A percentile compares a stretch with the other conserved stretches of the same genome.
Evolutionary conservation across 2,888 invertebrate genomes (phyloP).

Genomic region (Phengaris arion): DNA sequence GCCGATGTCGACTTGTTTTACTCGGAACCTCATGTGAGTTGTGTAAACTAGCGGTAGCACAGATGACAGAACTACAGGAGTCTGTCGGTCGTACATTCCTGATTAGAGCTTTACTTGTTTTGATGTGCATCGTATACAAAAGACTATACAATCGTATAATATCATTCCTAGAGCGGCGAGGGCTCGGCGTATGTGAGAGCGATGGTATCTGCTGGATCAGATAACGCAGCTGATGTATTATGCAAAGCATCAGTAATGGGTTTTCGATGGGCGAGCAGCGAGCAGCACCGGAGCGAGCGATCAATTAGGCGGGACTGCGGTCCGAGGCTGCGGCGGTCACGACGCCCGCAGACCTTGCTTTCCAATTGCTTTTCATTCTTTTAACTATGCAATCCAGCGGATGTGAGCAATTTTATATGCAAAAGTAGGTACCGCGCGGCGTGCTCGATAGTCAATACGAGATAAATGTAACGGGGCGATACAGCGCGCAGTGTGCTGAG

Average conservation of each 20-base stretch:
- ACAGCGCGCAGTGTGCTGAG: no score
- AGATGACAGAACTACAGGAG: no score
- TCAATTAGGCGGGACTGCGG: conserved; percentile 24
- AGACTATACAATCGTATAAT: neutral
- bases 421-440: neutral
- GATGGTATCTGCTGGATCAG: neutral
- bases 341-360: conserved; percentile 31
- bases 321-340: conserved; percentile 28
- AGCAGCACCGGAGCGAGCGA: neutral
- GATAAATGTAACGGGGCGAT: no score
- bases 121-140: neutral
- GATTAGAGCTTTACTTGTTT: neutral
- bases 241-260: conserved; percentile 16
- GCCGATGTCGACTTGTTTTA: neutral
- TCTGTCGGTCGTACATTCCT: no score
- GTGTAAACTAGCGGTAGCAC: neutral
- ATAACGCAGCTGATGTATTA: conserved; percentile 18
- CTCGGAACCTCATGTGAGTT: no score
- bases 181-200: neutral
- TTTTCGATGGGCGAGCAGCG: conserved; percentile 13
- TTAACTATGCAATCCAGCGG: conserved; percentile 1
- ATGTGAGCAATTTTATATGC: conserved; percentile 16
- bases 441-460: neutral
- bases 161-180: neutral
- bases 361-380: conserved; percentile 27